Evolutionary conservation across 2,888 invertebrate species (phyloP), one percentile per base, ranked within the genome.

Genomic region (Troides aeacus): DNA sequence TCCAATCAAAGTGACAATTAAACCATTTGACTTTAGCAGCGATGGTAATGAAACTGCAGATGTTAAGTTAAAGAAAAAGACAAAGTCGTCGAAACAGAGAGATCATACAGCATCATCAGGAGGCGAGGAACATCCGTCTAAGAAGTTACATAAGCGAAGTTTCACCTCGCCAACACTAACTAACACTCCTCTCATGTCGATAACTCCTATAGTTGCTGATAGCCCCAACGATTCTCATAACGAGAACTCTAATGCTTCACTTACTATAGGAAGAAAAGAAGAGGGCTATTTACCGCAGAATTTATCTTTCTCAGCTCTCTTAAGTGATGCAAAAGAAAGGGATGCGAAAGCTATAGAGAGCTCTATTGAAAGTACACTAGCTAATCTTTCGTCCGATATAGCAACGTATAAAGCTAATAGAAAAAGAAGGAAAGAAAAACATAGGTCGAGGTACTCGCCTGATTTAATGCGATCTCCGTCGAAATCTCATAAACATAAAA

Each of bases 401-500:
- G 92, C 92, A 42, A 92, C 90, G 70, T 92, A 93, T 72, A 94
- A 94, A 80, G 94, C 94, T 57, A 95, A 94, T 70, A 94, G 96
- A 75, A 95, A 95, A 79, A 90, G 95, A 12, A 93, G 95, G 77
- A 94, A 95, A 84, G 96, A 97, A 78, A 97, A 97, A 78, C 96
- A 97, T 78, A 94, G 96, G 79, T 95, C 93, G 72, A 91, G 96
- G 72, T 96, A 96, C 78, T 95, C 95, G 0, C 95, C 96, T 0
- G 95, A 96, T 80, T 86, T 94, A 30, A 84, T 94, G 73, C 93
- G 94, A 39, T 93, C 94, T 2, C 94, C 95, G 2, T 94, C 94
- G 1, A 96, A 96, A 79, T 96, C 96, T 72, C 95, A 97, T 77
- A 97, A 97, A 81, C 93, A 96, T 58, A 97, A 97, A 80, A 93